A percentile compares a stretch with the other conserved stretches of the same genome.
Evolutionary conservation across 2,113 vertebrate genomes (phyloP).

Genomic region (Lagopus leucura): DNA sequence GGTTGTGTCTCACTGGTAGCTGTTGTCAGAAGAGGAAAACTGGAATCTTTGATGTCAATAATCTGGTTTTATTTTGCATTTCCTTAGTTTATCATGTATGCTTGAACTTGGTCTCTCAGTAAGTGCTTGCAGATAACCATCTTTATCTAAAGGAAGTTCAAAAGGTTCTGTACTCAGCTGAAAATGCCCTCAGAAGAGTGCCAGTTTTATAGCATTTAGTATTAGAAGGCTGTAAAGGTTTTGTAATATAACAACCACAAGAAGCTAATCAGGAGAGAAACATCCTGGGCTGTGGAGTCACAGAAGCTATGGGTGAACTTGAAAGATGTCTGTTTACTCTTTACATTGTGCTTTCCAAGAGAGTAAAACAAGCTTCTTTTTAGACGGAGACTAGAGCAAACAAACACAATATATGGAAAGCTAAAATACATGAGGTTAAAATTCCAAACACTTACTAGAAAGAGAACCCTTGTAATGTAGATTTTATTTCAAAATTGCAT

Average conservation of each 20-base stretch:
- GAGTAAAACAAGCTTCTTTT: not conserved
- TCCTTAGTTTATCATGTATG: not conserved
- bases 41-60: not conserved
- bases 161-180: not conserved
- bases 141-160: not conserved
- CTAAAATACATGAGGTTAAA: not conserved
- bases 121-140: constrained; percentile 4
- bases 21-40: not conserved
- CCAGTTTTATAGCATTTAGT: not conserved
- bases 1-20: not conserved
- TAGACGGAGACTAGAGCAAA: not conserved
- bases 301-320: not conserved
- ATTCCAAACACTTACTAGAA: not conserved
- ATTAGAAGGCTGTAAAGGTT: not conserved
- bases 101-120: not conserved
- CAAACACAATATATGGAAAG: not conserved
- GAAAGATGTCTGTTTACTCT: not conserved
- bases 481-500: not conserved
- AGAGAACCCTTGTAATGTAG: not conserved
- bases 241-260: not conserved
- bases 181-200: not conserved
- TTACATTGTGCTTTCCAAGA: not conserved
- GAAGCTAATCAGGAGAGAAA: not conserved
- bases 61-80: not conserved
- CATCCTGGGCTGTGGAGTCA: not conserved